Percentiles rank a stretch among this genome's conserved stretches.
These are phyloP conservation scores for Diploptera punctata DNA, from an alignment of 2,888 invertebrate genomes.

Conservation along the genomic window DNA sequence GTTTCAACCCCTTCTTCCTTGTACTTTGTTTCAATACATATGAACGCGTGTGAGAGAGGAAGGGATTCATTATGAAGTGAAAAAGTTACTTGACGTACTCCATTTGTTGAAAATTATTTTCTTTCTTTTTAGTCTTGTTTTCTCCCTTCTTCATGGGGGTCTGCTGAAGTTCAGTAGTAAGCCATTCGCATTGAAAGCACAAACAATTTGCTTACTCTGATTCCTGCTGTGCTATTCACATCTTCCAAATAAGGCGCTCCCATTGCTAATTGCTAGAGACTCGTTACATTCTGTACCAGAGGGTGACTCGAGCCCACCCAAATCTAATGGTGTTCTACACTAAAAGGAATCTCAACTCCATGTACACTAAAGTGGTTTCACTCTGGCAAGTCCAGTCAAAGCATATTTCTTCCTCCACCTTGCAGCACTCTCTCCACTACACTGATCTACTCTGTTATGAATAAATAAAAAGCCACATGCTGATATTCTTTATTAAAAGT, in stretches of 20 bases:
- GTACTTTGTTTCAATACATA: neutral
- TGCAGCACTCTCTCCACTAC: too few relatives aligned
- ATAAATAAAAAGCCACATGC: too few relatives aligned
- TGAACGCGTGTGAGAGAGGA: neutral
- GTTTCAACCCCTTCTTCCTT: neutral
- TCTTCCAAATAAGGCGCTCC: slow-evolving; percentile 14
- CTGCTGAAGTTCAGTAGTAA: slow-evolving; percentile 10
- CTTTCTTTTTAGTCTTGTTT: slow-evolving; percentile 6
- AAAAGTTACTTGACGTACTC: slow-evolving; percentile 22
- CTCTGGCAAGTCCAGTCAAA: too few relatives aligned
- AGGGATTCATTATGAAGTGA: slow-evolving; percentile 22
- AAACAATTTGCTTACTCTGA: slow-evolving; percentile 34
- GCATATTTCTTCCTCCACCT: too few relatives aligned
- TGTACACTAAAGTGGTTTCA: too few relatives aligned
- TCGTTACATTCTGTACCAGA: too few relatives aligned
- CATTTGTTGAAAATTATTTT: slow-evolving; percentile 19
- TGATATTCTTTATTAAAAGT: too few relatives aligned
- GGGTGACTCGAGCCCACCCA: too few relatives aligned
- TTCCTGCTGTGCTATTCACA: slow-evolving; percentile 14
- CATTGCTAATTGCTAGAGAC: slow-evolving; percentile 27
- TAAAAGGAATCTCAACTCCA: too few relatives aligned
- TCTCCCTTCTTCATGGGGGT: too few relatives aligned
- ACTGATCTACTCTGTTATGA: too few relatives aligned
- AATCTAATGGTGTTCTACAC: too few relatives aligned
- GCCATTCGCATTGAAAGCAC: slow-evolving; percentile 22